Conservation (phyloP, 2,888 invertebrate genomes). For the Willowsia nigromaculata region DNA sequence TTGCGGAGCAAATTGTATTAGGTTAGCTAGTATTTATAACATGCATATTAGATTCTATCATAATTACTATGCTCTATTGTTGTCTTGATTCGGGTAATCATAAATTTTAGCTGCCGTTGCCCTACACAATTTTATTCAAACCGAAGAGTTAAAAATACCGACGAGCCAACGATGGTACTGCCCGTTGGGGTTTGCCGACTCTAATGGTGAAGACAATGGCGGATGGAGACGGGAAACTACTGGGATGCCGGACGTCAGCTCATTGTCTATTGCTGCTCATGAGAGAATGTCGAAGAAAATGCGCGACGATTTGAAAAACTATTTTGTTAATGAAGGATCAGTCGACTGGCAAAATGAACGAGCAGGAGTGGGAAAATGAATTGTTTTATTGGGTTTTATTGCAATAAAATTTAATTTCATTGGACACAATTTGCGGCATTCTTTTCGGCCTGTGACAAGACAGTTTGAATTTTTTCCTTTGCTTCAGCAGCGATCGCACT, state of each 20-base stretch:
- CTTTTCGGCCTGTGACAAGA: too few relatives aligned
- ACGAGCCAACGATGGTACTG: too few relatives aligned
- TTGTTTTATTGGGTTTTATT: neutral
- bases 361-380: too few relatives aligned
- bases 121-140: slow-evolving; percentile 15
- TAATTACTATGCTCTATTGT: neutral
- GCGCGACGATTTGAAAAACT: neutral
- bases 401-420: neutral
- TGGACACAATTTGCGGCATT: neutral
- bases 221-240: neutral
- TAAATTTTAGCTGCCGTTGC: slow-evolving; percentile 15
- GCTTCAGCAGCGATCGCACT: too few relatives aligned
- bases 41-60: too few relatives aligned
- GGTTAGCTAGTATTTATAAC: slow-evolving; percentile 3
- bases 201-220: neutral
- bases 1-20: slow-evolving; percentile 24
- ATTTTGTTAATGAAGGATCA: neutral
- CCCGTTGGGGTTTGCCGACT: neutral
- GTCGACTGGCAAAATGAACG: slow-evolving; percentile 53
- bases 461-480: too few relatives aligned
- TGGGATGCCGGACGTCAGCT: neutral
- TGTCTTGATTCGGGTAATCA: neutral
- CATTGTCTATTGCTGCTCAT: neutral
- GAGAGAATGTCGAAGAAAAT: slow-evolving; percentile 31
- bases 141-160: neutral